Base-by-base conservation (phyloP, 2,113 vertebrate species). In the Chlamydotis undulata region DNA sequence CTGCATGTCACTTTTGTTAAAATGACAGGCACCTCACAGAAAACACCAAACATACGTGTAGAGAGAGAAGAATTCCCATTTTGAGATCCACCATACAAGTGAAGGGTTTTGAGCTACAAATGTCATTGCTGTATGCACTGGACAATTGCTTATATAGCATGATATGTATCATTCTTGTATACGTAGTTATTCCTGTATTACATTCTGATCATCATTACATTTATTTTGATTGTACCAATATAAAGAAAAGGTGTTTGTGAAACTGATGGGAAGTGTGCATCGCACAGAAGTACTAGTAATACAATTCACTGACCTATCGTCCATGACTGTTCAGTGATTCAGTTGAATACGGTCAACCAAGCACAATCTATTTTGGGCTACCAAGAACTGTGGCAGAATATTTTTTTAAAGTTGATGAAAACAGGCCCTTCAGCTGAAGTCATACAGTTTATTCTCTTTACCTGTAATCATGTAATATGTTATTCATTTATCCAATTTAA, bases 261-360 rank as follows among this genome's bases (percentile, higher is more conserved):
- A 91, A 86, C 14, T 31, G 10, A 55, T 29, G 7, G 22, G 37
- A 75, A 75, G 19, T 8, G 9, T 43, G 9, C 28, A 23, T 14
- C 0, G 0, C 31, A 67, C n/a, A 59, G 45, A 80, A 69, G 24
- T 63, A 61, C 84, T 29, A 45, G 24, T 10, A 87, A 61, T 29
- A 59, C 0, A 2, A 68, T 92, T 87, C 64, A 77, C 86, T 65
- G 56, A 98, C 98, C 97, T 98, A 90, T 98, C 95, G 50, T 98
- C 98, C 98, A 98, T 98, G 15, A 98, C 97, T 33, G 73, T 98
- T 98, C 23, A 98, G 97, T n/a, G 98, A 98, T 88, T 98, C 98
- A 5, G 98, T 98, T 98, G 98, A 98, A 98, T 97, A 12, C 73
- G 94, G 93, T 98, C 98, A 94, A 97, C 98, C 98, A 80, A 98